Evolutionary conservation across 2,113 vertebrate genomes (phyloP).

Genomic region (Microcebus murinus): DNA sequence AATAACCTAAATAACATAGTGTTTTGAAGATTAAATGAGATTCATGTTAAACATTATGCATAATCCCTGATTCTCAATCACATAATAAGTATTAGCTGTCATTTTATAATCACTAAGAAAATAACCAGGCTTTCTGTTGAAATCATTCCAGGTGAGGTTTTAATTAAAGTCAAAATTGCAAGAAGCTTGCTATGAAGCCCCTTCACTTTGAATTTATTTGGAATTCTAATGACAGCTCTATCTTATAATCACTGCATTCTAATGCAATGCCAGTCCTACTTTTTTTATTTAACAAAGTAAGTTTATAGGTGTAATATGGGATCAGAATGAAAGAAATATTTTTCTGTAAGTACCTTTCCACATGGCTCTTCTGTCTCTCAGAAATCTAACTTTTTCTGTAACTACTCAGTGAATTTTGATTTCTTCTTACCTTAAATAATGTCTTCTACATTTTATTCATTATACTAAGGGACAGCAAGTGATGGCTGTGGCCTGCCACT

Average conservation of each 20-base stretch:
- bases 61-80: conserved; percentile 18
- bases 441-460: not conserved
- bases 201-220: conserved; percentile 7
- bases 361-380: not conserved
- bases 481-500: not conserved
- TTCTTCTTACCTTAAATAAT: not conserved
- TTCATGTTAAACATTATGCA: conserved; percentile 39
- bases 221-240: not conserved
- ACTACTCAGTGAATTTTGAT: not conserved
- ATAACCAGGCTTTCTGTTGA: conserved; percentile 16
- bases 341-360: not conserved
- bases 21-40: conserved; percentile 24
- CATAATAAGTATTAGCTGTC: not conserved
- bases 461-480: not conserved
- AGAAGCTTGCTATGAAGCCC: not conserved
- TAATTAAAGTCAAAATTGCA: conserved; percentile 37
- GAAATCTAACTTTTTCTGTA: not conserved
- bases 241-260: not conserved
- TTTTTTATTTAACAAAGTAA: conserved; percentile 17
- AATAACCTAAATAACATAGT: not conserved
- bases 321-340: not conserved
- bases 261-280: not conserved
- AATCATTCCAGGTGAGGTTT: conserved; percentile 22
- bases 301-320: not conserved
- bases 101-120: conserved; percentile 37